These are phyloP conservation scores for Etheostoma nigrum DNA, from an alignment of 2,797 vertebrate species.

Conservation along the genomic window DNA sequence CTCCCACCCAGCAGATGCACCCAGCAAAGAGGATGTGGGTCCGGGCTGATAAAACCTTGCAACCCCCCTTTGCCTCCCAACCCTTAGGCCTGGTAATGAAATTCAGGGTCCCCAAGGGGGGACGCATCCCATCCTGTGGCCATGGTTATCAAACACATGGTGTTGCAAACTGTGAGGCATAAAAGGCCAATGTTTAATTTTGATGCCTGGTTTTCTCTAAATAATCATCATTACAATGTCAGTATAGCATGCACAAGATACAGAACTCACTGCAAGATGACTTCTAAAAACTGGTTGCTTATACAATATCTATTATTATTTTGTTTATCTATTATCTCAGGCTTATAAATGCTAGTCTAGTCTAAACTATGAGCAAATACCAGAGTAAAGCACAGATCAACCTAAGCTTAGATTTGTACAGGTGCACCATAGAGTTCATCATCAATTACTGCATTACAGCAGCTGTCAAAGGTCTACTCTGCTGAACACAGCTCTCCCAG, in stretches of 20 bases:
- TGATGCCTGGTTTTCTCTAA: neutral
- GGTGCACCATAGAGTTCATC: too few species aligned
- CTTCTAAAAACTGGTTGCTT: neutral
- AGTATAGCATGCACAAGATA: neutral
- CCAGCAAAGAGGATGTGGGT: conserved; percentile 32
- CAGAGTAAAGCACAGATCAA: too few species aligned
- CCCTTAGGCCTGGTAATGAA: conserved; percentile 66
- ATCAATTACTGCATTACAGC: too few species aligned
- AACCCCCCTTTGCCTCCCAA: conserved; percentile 19
- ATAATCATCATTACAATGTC: neutral
- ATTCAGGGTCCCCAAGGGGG: conserved; percentile 63
- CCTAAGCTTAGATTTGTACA: too few species aligned
- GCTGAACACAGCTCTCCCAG: too few species aligned
- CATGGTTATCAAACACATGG: conserved; percentile 59
- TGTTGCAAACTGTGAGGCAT: conserved; percentile 12
- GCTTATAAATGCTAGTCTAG: neutral
- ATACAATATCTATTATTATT: neutral
- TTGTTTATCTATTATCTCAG: neutral
- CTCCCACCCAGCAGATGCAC: conserved; percentile 53
- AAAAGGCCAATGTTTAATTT: neutral
- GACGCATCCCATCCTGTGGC: conserved; percentile 51
- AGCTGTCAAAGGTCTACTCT: too few species aligned
- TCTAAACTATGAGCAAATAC: neutral
- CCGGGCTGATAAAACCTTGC: conserved; percentile 37
- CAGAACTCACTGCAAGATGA: neutral